Conservation (phyloP, 2,888 invertebrate genomes). For the Osmoderma eremita region DNA sequence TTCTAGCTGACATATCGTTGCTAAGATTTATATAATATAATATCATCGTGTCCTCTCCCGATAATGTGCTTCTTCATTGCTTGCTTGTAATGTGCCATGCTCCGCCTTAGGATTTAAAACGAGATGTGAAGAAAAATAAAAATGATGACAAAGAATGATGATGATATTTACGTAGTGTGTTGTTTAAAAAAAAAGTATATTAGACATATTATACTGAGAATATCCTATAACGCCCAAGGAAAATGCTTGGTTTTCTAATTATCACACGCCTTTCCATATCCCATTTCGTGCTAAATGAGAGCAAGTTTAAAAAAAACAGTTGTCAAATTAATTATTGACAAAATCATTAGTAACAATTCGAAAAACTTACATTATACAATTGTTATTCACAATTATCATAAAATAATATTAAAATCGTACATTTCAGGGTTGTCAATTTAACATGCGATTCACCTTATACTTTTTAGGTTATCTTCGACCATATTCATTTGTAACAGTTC, state of each 20-base stretch:
- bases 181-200: slow-evolving; percentile 30
- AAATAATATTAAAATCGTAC: too few relatives aligned
- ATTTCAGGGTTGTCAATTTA: too few relatives aligned
- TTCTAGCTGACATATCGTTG: slow-evolving; percentile 56
- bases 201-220: neutral
- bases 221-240: slow-evolving; percentile 1
- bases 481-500: too few relatives aligned
- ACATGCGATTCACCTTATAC: too few relatives aligned
- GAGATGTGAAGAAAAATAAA: neutral
- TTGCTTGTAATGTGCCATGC: slow-evolving; percentile 57
- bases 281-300: too few relatives aligned
- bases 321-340: too few relatives aligned
- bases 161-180: slow-evolving; percentile 41
- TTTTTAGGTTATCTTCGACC: too few relatives aligned
- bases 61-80: slow-evolving; percentile 64
- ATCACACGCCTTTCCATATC: too few relatives aligned
- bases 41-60: slow-evolving; percentile 52
- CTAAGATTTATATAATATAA: slow-evolving; percentile 29
- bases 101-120: slow-evolving; percentile 48
- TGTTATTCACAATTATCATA: too few relatives aligned
- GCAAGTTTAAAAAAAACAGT: too few relatives aligned
- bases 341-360: too few relatives aligned
- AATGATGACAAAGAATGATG: slow-evolving; percentile 6
- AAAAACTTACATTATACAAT: too few relatives aligned
- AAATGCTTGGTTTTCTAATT: neutral